Conservation (phyloP, 1,140 invertebrate species). For the Macrocentrus cingulum region DNA sequence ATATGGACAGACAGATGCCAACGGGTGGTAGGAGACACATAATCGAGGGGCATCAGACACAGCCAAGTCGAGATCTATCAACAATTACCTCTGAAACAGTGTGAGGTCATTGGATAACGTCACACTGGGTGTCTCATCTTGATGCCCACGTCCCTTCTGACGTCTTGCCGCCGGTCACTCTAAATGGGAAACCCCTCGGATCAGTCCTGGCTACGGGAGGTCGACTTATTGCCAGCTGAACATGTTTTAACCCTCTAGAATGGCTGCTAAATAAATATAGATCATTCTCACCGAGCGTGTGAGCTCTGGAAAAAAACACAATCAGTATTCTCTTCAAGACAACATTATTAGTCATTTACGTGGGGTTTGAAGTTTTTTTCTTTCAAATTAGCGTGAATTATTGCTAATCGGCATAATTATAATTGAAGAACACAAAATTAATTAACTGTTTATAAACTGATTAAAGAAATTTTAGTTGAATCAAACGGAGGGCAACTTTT, state of each 20-base stretch:
- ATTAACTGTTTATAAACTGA: no score
- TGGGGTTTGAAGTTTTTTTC: no score
- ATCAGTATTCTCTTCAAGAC: no score
- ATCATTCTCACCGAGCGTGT: no score
- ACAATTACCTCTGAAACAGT: constrained; percentile 8
- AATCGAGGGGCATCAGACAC: neutral
- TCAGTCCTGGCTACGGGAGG: constrained; percentile 4
- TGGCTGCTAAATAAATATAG: no score
- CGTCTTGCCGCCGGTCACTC: neutral
- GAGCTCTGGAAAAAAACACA: no score
- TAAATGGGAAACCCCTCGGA: neutral
- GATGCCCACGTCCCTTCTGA: neutral
- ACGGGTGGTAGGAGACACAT: neutral
- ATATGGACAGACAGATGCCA: neutral
- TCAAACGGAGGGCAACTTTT: no score
- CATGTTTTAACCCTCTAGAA: neutral
- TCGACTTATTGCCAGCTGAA: constrained; percentile 6
- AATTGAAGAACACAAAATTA: no score
- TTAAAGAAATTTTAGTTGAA: no score
- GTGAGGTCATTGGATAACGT: constrained; percentile 10
- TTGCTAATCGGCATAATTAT: no score
- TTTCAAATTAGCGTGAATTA: no score
- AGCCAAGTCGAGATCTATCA: neutral
- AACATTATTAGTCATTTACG: no score
- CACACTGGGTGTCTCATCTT: constrained; percentile 12